These are phyloP conservation scores for Dermochelys coriacea DNA, from an alignment of 2,797 vertebrate species.

Conservation along the genomic window DNA sequence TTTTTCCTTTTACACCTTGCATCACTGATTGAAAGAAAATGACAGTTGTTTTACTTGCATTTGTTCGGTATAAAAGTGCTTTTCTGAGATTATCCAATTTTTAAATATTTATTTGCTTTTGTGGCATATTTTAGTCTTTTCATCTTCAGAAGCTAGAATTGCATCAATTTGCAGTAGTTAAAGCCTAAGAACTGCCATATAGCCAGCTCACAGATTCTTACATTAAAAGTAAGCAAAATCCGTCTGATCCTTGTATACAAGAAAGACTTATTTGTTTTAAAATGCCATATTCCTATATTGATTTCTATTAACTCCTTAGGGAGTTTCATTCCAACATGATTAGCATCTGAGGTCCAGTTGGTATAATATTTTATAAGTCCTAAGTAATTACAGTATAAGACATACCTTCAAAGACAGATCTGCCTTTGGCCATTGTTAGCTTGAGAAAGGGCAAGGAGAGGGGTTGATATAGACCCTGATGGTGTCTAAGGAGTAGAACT, in stretches of 20 bases:
- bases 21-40: background rate
- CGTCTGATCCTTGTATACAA: background rate
- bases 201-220: background rate
- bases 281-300: background rate
- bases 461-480: background rate
- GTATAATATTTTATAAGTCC: background rate
- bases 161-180: background rate
- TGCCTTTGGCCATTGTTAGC: background rate
- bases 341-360: background rate
- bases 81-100: background rate
- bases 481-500: background rate
- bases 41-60: background rate
- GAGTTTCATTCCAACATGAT: background rate
- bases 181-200: background rate
- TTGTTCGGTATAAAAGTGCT: background rate
- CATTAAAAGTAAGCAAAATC: background rate
- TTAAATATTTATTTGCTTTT: background rate
- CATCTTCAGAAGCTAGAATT: background rate
- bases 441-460: background rate
- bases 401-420: background rate
- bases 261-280: background rate
- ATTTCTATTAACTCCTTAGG: background rate
- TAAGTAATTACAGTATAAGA: background rate
- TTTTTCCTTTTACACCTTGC: background rate
- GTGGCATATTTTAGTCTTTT: background rate